Conservation (phyloP, 2,113 vertebrate species). For the Merops nubicus region DNA sequence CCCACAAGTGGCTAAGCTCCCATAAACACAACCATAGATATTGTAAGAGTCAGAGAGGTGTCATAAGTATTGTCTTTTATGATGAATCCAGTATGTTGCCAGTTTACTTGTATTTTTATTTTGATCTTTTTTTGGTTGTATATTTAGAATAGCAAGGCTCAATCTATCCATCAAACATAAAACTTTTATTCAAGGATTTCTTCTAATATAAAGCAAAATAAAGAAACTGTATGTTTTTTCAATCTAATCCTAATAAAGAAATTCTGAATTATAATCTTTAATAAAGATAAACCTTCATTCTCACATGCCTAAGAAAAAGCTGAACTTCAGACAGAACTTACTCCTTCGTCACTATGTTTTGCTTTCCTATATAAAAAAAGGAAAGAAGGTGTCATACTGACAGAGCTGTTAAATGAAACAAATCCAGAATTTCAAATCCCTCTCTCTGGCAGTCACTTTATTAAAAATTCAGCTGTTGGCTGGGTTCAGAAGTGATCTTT, state of each 20-base stretch:
- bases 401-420: neutral
- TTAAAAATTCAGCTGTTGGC: slow-evolving; percentile 8
- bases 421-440: neutral
- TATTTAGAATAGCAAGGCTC: neutral
- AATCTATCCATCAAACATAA: neutral
- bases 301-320: neutral
- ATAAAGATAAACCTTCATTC: neutral
- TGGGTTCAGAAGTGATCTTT: slow-evolving; percentile 4
- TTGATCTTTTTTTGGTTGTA: neutral
- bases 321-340: neutral
- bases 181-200: neutral
- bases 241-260: neutral
- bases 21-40: neutral
- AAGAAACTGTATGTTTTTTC: neutral
- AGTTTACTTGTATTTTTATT: neutral
- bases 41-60: neutral
- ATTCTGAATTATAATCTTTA: neutral
- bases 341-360: neutral
- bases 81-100: neutral
- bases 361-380: neutral
- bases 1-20: neutral
- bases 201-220: neutral
- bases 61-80: neutral
- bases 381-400: neutral
- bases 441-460: neutral